Base-by-base conservation (phyloP, 2,888 invertebrate genomes). In the Campaea margaritaria region DNA sequence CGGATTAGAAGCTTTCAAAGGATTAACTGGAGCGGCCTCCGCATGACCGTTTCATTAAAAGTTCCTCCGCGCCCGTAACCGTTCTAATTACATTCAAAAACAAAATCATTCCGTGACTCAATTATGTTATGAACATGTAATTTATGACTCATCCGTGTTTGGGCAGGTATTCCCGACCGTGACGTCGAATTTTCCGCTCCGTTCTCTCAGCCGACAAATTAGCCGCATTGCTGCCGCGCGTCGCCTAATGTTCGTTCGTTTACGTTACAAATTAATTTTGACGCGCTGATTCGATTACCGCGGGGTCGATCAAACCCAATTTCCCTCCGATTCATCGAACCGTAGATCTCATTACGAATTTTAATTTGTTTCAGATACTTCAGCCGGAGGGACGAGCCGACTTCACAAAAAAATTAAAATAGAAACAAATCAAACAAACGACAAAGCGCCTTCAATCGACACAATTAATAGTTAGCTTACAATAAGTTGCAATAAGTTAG, bases 361-460 rank as follows among this genome's bases (percentile, higher is more conserved):
- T 76, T 81, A 73, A 75, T 84, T 88, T 90, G 90, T 91, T 91
- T 75, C 91, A 91, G 91, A 87, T 84, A 74, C 74, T 67, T 69
- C 73, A 67, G 76, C 73, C 73, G 74, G 82, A 78, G 81, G 79
- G 79, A 76, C 72, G 73, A 79, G 69, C 72, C 68, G 67, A 77
- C 71, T 75, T 66, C 69, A 76, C 71, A 72, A 69, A 49, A 48
- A 54, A 12, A 71, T 63, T 71, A 79, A 63, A 69, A 72, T 45
- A 60, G 46, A 15, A 76, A 75, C 61, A 71, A 78, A 81, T 76
- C 75, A 73, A 85, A 74, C 69, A 82, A 86, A 81, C 83, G 81
- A 87, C 84, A 67, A 89, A 90, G 85, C 91, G 91, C 91, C 89
- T 91, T 90, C 79, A 85, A 82, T 79, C 74, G 71, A 82, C 75